Evolutionary conservation across 2,797 vertebrate genomes (phyloP).

Genomic region (Arrhamphus sclerolepis): DNA sequence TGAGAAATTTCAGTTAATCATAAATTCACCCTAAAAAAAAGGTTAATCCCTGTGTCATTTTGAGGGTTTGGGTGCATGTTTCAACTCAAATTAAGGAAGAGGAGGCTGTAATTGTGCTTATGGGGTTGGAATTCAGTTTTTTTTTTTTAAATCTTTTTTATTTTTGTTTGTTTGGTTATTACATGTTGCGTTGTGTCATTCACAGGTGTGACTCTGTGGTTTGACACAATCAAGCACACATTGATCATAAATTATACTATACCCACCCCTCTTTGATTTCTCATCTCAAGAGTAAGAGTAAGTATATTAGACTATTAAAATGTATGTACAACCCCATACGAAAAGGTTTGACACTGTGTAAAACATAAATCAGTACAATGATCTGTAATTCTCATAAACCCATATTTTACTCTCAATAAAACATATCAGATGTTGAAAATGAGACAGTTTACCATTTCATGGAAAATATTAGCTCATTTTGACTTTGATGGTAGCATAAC

Average conservation of each 20-base stretch:
- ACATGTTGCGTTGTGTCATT: slow-evolving; percentile 28
- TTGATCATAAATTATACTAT: slow-evolving; percentile 48
- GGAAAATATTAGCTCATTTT: too few species aligned
- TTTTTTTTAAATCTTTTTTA: slow-evolving; percentile 23
- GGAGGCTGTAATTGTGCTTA: slow-evolving; percentile 19
- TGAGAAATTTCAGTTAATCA: slow-evolving; percentile 39
- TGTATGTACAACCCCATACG: too few species aligned
- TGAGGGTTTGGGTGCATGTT: slow-evolving; percentile 23
- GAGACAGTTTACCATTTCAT: too few species aligned
- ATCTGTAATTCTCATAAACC: too few species aligned
- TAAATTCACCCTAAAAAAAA: slow-evolving; percentile 28
- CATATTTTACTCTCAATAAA: too few species aligned
- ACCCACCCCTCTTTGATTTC: slow-evolving; percentile 19
- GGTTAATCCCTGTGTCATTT: slow-evolving; percentile 7
- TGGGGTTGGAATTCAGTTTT: slow-evolving; percentile 39
- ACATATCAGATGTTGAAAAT: too few species aligned
- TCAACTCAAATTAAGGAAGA: slow-evolving; percentile 18
- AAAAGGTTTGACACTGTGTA: too few species aligned
- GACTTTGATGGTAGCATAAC: too few species aligned
- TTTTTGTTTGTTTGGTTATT: slow-evolving; percentile 6
- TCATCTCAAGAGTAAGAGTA: slow-evolving; percentile 8
- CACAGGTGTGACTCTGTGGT: slow-evolving; percentile 16
- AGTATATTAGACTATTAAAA: too few species aligned
- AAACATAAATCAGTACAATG: too few species aligned
- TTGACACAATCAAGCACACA: slow-evolving; percentile 1